Percentiles rank a stretch among this genome's conserved stretches.
These are phyloP conservation scores for human (Homo sapiens) DNA, from an alignment of 2,113 vertebrate genomes.

Conservation along the genomic window GRCh38 chr12:95818501-95819000, in stretches of 20 bases:
- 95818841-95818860: background rate
- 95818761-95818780: background rate
- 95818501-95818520: background rate
- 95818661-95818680: background rate
- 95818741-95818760: background rate
- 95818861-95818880: background rate
- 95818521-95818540: background rate
- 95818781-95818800: background rate
- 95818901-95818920: background rate
- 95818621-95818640: background rate
- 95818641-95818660: background rate
- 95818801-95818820: background rate
- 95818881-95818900: background rate
- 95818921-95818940: background rate
- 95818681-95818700: background rate
- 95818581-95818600: background rate
- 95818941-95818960: background rate
- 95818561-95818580: background rate
- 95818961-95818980: background rate
- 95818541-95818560: background rate
- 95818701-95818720: background rate
- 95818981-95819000: background rate
- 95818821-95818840: background rate
- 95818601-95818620: background rate
- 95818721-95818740: background rate